Base-by-base conservation (phyloP, 2,888 invertebrate species). In the Gymnocheta viridis region DNA sequence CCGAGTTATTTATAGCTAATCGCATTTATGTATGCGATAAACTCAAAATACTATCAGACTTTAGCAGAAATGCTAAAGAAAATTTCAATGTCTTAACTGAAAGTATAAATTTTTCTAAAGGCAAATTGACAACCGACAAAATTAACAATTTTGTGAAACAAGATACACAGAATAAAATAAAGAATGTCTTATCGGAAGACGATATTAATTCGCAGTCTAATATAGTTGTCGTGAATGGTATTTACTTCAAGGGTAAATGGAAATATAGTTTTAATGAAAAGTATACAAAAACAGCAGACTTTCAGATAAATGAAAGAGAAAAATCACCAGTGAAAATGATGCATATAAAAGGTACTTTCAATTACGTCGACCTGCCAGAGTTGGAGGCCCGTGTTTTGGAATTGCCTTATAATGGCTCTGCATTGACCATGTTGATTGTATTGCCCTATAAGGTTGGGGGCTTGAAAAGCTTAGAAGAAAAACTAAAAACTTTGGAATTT, bases 171-270 rank as follows among this genome's bases (percentile, higher is more conserved):
- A 3, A 41, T n/a, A 41, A 41, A 22, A 49, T 66, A 4, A 29
- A 47, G 7, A 19, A 66, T 22, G 14, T 66, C 6, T 14, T 66
- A 14, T 6, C 3, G 14, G 29, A 29, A 2, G 94, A 93, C 85
- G 92, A 93, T 88, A 89, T 97, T 0, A 88, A 92, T 88, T 62
- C 73, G 0, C 88, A 91, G 0, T 96, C 96, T 0, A 93, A 94
- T 66, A 91, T 96, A 77, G 95, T 97, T 3, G 93, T 98, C 4
- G 94, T 96, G 3, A 98, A 97, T 89, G 97, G 97, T 0, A 94
- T 98, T 17, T 97, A 97, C 90, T 98, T 98, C 92, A 97, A 97
- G 92, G 96, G 96, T 2, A 93, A 93, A 41, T 98, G 97, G 97
- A 91, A 92, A 56, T 90, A 93, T 32, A 93, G 94, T 87, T 98